These are phyloP conservation scores for Leptinotarsa peninsularis DNA, from an alignment of 2,888 invertebrate genomes.

Conservation along the genomic window DNA sequence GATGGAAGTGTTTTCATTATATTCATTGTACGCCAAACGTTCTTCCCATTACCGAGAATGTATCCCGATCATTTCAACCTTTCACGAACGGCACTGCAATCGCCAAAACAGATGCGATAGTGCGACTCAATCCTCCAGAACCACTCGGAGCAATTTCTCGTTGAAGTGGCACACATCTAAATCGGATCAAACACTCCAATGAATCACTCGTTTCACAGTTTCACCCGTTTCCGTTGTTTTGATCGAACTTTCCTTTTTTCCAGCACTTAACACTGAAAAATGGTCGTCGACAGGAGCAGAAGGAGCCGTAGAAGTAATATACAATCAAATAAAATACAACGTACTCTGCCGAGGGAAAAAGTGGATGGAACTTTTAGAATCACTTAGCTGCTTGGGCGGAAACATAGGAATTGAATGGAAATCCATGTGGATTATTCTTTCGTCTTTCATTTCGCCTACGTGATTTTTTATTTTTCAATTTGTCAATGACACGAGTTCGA, in stretches of 20 bases:
- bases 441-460: neutral
- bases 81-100: neutral
- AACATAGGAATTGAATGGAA: neutral
- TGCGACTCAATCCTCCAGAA: neutral
- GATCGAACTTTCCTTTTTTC: neutral
- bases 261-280: neutral
- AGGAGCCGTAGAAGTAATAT: neutral
- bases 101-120: slow-evolving; percentile 5
- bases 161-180: slow-evolving; percentile 13
- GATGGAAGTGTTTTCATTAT: no score
- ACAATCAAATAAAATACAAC: neutral
- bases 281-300: neutral
- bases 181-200: slow-evolving; percentile 16
- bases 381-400: neutral
- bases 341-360: neutral
- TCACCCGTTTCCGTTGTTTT: slow-evolving; percentile 4
- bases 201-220: neutral
- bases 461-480: no score
- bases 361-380: neutral
- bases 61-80: neutral
- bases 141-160: neutral
- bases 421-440: neutral
- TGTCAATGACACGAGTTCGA: no score
- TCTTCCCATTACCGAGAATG: neutral
- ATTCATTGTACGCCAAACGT: no score